Conservation (phyloP, 2,113 vertebrate genomes). For the Galbula dea region DNA sequence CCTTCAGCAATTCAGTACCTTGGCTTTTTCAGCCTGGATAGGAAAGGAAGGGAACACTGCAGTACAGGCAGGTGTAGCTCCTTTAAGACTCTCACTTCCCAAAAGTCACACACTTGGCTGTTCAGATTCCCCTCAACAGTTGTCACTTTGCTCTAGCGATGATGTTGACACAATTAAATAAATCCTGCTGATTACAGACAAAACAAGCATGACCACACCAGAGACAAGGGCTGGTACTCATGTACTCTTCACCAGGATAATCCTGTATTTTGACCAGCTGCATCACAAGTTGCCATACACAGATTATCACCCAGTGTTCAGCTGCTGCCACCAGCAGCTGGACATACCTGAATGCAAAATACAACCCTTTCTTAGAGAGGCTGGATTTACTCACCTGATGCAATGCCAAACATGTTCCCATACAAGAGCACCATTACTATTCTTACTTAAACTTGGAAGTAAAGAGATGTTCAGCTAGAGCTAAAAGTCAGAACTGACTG, state of each 20-base stretch:
- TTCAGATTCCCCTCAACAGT: background rate
- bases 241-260: background rate
- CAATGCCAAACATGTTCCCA: background rate
- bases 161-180: background rate
- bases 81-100: background rate
- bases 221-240: background rate
- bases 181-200: background rate
- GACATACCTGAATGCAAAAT: background rate
- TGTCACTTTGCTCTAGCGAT: background rate
- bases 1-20: background rate
- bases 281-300: background rate
- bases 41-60: background rate
- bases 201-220: background rate
- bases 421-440: background rate
- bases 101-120: background rate
- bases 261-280: background rate
- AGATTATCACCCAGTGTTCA: background rate
- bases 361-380: background rate
- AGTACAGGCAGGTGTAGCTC: background rate
- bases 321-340: background rate
- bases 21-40: background rate
- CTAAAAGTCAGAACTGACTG: background rate
- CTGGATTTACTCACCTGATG: rapidly evolving
- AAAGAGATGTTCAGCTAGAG: background rate
- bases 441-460: background rate